These are phyloP conservation scores for Lucilia cuprina DNA, from an alignment of 1,140 invertebrate genomes.

Conservation along the genomic window DNA sequence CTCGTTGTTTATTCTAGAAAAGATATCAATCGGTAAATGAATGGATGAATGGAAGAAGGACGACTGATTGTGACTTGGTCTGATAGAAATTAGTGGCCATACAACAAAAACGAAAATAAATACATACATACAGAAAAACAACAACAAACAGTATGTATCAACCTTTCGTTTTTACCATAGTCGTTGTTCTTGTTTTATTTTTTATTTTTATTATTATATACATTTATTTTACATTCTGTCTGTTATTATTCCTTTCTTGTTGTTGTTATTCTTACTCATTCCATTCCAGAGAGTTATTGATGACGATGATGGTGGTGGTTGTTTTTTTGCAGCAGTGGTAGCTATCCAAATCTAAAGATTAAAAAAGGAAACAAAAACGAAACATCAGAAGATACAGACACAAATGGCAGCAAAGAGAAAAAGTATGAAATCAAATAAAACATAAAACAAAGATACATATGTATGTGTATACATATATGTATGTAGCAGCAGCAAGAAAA, in stretches of 20 bases:
- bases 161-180: background rate
- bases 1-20: slow-evolving; percentile 37
- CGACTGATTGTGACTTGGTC: slow-evolving; percentile 42
- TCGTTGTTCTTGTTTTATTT: background rate
- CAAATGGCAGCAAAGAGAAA: slow-evolving; percentile 29
- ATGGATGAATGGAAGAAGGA: slow-evolving; percentile 29
- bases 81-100: slow-evolving; percentile 59
- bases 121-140: background rate
- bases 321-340: background rate
- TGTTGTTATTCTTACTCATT: background rate
- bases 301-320: background rate
- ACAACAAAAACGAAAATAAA: slow-evolving; percentile 48
- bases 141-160: background rate
- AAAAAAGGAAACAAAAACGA: background rate
- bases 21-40: slow-evolving; percentile 39
- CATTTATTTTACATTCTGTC: slow-evolving; percentile 27
- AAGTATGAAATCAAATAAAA: background rate
- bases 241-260: background rate
- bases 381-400: slow-evolving; percentile 27
- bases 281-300: slow-evolving; percentile 22
- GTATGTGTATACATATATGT: too few species aligned
- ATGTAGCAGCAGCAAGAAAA: background rate
- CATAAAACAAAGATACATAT: background rate
- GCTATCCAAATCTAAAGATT: background rate
- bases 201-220: slow-evolving; percentile 23